phyloP scores from a whole-genome alignment of 2,113 vertebrate species.

The Myxocyprinus asiaticus region DNA sequence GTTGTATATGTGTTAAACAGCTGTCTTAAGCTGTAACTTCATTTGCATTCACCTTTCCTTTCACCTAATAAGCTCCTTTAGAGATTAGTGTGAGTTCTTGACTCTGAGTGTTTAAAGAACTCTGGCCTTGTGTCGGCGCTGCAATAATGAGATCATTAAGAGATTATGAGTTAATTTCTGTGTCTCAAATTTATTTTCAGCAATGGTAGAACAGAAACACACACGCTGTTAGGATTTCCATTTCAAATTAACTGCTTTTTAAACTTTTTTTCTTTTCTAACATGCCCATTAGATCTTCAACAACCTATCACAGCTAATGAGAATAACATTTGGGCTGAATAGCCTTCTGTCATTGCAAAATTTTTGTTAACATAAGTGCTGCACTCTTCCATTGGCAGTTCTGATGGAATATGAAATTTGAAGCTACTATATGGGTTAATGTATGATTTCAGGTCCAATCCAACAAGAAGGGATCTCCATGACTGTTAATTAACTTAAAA shows the following conservation, averaged over 20 bases:
- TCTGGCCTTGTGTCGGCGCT: conserved; percentile 13
- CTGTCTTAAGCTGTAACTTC: too few species aligned
- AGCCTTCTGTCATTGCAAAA: background rate
- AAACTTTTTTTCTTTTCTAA: background rate
- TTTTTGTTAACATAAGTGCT: background rate
- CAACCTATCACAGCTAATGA: background rate
- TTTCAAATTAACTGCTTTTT: background rate
- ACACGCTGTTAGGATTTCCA: too few species aligned
- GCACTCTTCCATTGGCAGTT: conserved; percentile 6
- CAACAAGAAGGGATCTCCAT: background rate
- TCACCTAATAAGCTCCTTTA: conserved; percentile 2
- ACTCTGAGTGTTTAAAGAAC: background rate
- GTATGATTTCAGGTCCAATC: background rate
- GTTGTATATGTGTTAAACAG: too few species aligned
- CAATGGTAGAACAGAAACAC: background rate
- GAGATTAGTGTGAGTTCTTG: background rate
- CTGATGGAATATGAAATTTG: background rate
- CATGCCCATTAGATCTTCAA: background rate
- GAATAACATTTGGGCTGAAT: background rate
- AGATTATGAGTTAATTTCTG: conserved; percentile 26
- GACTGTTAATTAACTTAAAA: background rate
- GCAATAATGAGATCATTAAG: conserved; percentile 9
- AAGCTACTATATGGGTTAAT: background rate
- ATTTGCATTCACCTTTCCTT: too few species aligned
- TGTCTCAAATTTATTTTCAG: background rate